Base-by-base conservation (phyloP, 2,797 vertebrate species). In the Leptodactylus fallax region DNA sequence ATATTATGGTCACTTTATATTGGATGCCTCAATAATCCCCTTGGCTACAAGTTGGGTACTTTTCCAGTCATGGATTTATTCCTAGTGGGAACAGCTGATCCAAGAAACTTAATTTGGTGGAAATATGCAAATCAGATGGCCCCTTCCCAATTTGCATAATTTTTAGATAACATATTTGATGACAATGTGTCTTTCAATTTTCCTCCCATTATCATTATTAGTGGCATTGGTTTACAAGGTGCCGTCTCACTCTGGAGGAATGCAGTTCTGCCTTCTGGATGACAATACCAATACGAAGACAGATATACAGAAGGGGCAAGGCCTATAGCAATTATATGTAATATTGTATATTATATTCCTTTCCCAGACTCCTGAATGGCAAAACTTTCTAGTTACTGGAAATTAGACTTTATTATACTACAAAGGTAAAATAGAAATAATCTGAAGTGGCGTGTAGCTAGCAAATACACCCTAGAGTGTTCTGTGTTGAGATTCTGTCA, bases 141-240 rank as follows among this genome's bases (percentile, higher is more conserved):
- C 65, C 81, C 12, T 16, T 58, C 27, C 49, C 81, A 83, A 83
- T 45, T 53, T 83, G 81, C 81, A 83, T 83, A 56, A 83, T 83
- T 69, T 45, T 55, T 21, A 47, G 81, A 83, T 83, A 56, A 83
- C 67, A 83, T 72, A 58, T 83, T 58, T 72, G 81, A 56, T 83
- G 51, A 58, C 81, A 72, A 45, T n/a, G 81, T 83, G 81, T 83
- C 67, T 83, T 67, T 58, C 27, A 72, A 83, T 83, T 74, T 83
- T 58, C 65, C 14, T n/a, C 56, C 27, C 67, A 58, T 71, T 71
- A 72, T 72, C 53, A 25, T 55, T 71, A 83, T 69, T 83, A 69
- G 49, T 12, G 61, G n/a, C 45, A 21, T 45, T 83, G 67, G 81
- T 27, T 55, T 21, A 53, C 49, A 8, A 56, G 23, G 23, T 58